A percentile compares a stretch with the other conserved stretches of the same genome.
These are phyloP conservation scores for Actenoides hombroni DNA, from an alignment of 2,113 vertebrate species.

Conservation along the genomic window DNA sequence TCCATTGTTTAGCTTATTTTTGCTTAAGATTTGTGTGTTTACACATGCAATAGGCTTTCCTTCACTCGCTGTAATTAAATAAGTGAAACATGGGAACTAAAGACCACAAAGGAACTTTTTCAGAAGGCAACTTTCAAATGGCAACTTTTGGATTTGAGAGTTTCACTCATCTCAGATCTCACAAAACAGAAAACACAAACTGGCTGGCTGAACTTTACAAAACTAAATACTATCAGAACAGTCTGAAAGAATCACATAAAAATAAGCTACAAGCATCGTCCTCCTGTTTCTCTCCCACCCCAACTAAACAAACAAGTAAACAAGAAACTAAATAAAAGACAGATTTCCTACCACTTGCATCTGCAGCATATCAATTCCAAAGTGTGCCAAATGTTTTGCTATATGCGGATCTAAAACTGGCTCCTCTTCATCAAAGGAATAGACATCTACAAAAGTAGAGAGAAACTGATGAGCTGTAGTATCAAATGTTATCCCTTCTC, in stretches of 20 bases:
- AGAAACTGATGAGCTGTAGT: not conserved
- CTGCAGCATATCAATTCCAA: slow-evolving; percentile 97
- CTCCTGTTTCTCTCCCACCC: not conserved
- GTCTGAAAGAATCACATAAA: not conserved
- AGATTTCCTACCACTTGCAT: slow-evolving; percentile 86
- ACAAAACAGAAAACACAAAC: not conserved
- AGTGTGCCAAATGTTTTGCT: slow-evolving; percentile 94
- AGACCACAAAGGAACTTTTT: not conserved
- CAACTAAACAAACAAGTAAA: not conserved
- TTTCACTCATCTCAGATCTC: not conserved
- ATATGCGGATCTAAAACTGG: slow-evolving; percentile 92
- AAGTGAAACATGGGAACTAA: not conserved
- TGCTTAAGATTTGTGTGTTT: not conserved
- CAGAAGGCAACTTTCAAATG: not conserved
- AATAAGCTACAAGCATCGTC: not conserved
- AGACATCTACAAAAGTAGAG: slow-evolving; percentile 84
- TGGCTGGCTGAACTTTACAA: not conserved
- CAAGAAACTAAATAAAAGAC: not conserved
- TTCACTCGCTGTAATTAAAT: not conserved
- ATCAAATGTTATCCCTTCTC: not conserved
- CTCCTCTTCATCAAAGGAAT: slow-evolving; percentile 98
- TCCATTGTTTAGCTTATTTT: not conserved
- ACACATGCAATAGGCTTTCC: not conserved
- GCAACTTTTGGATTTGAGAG: not conserved
- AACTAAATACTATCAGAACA: not conserved